Percentiles rank a stretch among this genome's conserved stretches.
Evolutionary conservation across 2,888 invertebrate genomes (phyloP).

Genomic region (Cremastinae sp.): DNA sequence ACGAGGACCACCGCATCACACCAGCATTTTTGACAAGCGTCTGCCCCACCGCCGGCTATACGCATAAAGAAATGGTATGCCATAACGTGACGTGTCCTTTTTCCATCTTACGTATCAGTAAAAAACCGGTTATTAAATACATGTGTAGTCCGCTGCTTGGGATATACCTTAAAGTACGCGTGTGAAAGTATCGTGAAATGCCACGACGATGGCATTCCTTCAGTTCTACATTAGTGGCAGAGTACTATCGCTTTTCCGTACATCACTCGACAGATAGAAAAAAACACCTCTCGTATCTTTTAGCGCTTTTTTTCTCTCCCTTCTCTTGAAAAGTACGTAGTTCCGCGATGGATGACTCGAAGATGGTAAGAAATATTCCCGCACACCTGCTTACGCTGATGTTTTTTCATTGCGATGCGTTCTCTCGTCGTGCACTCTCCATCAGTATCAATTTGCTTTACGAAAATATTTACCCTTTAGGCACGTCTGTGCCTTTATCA

Average conservation of each 20-base stretch:
- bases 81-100: conserved; percentile 3
- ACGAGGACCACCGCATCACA: too few species aligned
- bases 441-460: too few species aligned
- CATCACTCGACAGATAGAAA: conserved; percentile 42
- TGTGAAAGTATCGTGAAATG: conserved; percentile 68
- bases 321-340: conserved; percentile 23
- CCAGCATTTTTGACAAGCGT: too few species aligned
- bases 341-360: conserved; percentile 45
- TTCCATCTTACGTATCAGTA: conserved; percentile 39
- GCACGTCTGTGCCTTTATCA: too few species aligned
- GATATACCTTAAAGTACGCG: conserved; percentile 50
- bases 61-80: conserved; percentile 4
- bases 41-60: too few species aligned
- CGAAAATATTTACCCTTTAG: too few species aligned
- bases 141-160: not conserved
- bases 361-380: conserved; percentile 39
- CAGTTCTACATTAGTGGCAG: conserved; percentile 49
- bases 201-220: conserved; percentile 60
- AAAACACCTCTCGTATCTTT: conserved; percentile 13
- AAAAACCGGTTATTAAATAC: conserved; percentile 56
- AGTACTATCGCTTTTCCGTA: conserved; percentile 26
- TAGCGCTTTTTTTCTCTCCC: conserved; percentile 25
- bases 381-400: too few species aligned
- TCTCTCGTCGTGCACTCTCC: too few species aligned
- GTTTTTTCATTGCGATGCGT: too few species aligned